These are phyloP conservation scores for Ypsolopha scabrella DNA, from an alignment of 2,888 invertebrate species.

Conservation along the genomic window DNA sequence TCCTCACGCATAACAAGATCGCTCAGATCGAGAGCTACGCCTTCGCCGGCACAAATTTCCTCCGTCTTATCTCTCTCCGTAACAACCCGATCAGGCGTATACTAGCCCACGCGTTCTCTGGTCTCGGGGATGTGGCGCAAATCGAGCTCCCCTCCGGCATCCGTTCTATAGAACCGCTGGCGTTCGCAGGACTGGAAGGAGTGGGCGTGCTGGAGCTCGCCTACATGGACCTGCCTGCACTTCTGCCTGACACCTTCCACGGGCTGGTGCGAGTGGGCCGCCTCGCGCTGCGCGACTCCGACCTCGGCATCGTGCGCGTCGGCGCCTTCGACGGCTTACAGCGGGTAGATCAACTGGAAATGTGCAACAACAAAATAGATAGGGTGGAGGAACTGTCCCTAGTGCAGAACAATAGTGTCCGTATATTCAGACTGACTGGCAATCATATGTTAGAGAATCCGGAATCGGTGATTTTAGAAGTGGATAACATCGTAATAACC, in stretches of 20 bases:
- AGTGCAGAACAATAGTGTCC: slow-evolving; percentile 77
- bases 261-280: slow-evolving; percentile 81
- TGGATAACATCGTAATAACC: slow-evolving; percentile 77
- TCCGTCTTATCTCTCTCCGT: slow-evolving; percentile 83
- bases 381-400: slow-evolving; percentile 81
- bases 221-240: slow-evolving; percentile 83
- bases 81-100: slow-evolving; percentile 88
- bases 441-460: slow-evolving; percentile 88
- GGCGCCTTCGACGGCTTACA: slow-evolving; percentile 83
- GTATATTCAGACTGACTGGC: slow-evolving; percentile 79
- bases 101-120: slow-evolving; percentile 86
- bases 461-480: slow-evolving; percentile 77
- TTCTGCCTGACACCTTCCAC: slow-evolving; percentile 79
- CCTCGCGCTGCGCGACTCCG: slow-evolving; percentile 85
- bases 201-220: slow-evolving; percentile 86
- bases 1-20: slow-evolving; percentile 78
- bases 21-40: slow-evolving; percentile 80
- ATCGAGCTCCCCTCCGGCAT: slow-evolving; percentile 88
- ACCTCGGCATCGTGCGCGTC: slow-evolving; percentile 79
- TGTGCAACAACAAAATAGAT: slow-evolving; percentile 89
- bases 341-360: slow-evolving; percentile 78
- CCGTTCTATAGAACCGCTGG: slow-evolving; percentile 78
- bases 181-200: slow-evolving; percentile 84
- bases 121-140: slow-evolving; percentile 84
- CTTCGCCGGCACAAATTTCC: slow-evolving; percentile 88